A percentile compares a stretch with the other conserved stretches of the same genome.
phyloP scores from a whole-genome alignment of 2,888 invertebrate genomes.

The Hipparchia sbordonii region DNA sequence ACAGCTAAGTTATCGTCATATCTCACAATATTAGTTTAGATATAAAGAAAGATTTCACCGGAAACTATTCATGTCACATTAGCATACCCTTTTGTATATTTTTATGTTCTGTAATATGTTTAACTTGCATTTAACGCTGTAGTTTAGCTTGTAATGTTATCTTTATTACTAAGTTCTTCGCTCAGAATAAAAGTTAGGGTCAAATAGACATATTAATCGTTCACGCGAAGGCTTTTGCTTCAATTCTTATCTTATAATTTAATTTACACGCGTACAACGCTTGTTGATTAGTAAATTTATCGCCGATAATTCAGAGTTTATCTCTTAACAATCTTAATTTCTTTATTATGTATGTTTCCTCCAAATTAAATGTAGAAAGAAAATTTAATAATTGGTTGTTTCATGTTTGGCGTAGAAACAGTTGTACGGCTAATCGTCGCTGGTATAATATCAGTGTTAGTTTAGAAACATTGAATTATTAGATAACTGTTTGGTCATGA shows the following conservation, averaged over 20 bases:
- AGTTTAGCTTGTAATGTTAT: slow-evolving; percentile 53
- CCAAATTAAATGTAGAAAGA: slow-evolving; percentile 45
- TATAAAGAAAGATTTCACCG: slow-evolving; percentile 38
- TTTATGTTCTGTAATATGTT: slow-evolving; percentile 47
- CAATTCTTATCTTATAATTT: slow-evolving; percentile 74
- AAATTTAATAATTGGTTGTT: slow-evolving; percentile 45
- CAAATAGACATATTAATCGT: slow-evolving; percentile 63
- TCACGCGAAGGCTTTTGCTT: slow-evolving; percentile 58
- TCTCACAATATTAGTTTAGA: slow-evolving; percentile 35
- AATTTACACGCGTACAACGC: slow-evolving; percentile 67
- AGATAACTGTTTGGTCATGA: slow-evolving; percentile 34
- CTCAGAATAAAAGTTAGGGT: slow-evolving; percentile 53
- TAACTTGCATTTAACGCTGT: slow-evolving; percentile 51
- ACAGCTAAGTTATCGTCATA: slow-evolving; percentile 41
- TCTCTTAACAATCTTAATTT: slow-evolving; percentile 67
- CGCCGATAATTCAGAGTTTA: slow-evolving; percentile 62
- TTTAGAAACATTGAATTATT: slow-evolving; percentile 38
- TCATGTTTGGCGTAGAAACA: slow-evolving; percentile 38
- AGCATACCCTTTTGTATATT: slow-evolving; percentile 41
- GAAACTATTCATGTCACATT: slow-evolving; percentile 43
- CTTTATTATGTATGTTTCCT: slow-evolving; percentile 62
- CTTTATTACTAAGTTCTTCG: slow-evolving; percentile 55
- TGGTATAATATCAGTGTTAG: slow-evolving; percentile 33
- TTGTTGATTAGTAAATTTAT: slow-evolving; percentile 68
- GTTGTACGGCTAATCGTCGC: slow-evolving; percentile 41